Base-by-base conservation (phyloP, 2,797 vertebrate species). In the Centropyge bicolor region DNA sequence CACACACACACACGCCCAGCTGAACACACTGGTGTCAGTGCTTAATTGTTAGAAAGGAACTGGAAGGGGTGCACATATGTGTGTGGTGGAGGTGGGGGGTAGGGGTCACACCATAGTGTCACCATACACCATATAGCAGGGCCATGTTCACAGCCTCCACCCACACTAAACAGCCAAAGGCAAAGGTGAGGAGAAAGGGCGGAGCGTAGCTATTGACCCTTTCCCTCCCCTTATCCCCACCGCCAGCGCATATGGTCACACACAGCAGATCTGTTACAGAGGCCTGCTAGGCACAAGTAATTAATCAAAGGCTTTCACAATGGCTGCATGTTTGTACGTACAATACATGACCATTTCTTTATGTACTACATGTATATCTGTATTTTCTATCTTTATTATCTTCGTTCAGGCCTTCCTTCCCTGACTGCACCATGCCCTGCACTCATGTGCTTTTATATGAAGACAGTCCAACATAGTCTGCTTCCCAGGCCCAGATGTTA, bases 121-220 rank as follows among this genome's bases (percentile, higher is more conserved):
- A 69, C 57, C n/a, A 8, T 13, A 71, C 63, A 57, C 35, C 57
- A 36, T 1, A 19, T 8, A 70, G 60, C 38, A n/a, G 61, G 41
- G 52, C 20, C 41, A 36, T 8, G 8, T 22, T 54, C 20, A 62
- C n/a, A n/a, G 65, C 76, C 52, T 52, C 83, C 57, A 61, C 63
- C 82, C 65, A 64, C 56, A 63, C 55, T 27, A 45, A 74, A 74
- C 59, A 82, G 48, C 55, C n/a, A 24, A 70, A 81, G 88, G 27
- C 86, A 87, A 83, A 91, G 85, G 88, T 89, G 75, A 85, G 83
- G 75, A 51, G 64, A 52, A 70, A 35, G 66, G 76, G 73, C 27
- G 78, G 65, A 82, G 73, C 67, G 84, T 87, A 49, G 56, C 69
- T 91, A 86, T 85, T 80, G 85, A 89, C 85, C 84, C 72, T 56